phyloP scores from a whole-genome alignment of 2,113 vertebrate genomes.

The Chlamydotis undulata region DNA sequence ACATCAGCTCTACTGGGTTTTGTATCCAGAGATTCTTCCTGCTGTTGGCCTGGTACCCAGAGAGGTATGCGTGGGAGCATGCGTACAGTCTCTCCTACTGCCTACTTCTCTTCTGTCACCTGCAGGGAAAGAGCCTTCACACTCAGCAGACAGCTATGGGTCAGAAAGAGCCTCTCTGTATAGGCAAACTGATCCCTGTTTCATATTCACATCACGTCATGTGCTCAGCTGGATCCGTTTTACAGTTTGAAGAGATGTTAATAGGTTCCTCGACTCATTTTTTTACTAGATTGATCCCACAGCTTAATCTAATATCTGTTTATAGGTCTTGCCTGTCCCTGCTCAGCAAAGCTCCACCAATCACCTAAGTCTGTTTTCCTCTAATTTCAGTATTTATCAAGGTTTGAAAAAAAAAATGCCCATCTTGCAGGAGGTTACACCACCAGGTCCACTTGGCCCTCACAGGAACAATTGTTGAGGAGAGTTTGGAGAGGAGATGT shows the following conservation, averaged over 20 bases:
- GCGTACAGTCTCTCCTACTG: rapidly evolving
- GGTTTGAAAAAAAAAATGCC: background rate
- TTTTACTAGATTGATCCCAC: background rate
- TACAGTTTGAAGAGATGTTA: background rate
- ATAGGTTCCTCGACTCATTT: background rate
- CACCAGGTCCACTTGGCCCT: background rate
- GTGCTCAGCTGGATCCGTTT: background rate
- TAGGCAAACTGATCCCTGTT: background rate
- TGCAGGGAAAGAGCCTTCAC: background rate
- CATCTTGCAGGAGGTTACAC: background rate
- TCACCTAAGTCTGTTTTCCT: background rate
- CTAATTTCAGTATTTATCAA: background rate
- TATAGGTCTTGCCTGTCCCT: background rate
- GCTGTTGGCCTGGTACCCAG: background rate
- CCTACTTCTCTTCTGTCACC: background rate
- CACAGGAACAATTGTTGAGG: rapidly evolving
- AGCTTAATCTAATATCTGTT: background rate
- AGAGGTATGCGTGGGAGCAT: background rate
- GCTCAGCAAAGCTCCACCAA: background rate
- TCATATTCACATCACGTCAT: background rate
- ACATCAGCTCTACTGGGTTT: background rate
- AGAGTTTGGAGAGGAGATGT: background rate
- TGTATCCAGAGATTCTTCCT: background rate
- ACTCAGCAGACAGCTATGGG: background rate
- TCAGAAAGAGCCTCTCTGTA: background rate